Conservation (phyloP, 1,140 invertebrate genomes). For the Lanistes nyassanus region DNA sequence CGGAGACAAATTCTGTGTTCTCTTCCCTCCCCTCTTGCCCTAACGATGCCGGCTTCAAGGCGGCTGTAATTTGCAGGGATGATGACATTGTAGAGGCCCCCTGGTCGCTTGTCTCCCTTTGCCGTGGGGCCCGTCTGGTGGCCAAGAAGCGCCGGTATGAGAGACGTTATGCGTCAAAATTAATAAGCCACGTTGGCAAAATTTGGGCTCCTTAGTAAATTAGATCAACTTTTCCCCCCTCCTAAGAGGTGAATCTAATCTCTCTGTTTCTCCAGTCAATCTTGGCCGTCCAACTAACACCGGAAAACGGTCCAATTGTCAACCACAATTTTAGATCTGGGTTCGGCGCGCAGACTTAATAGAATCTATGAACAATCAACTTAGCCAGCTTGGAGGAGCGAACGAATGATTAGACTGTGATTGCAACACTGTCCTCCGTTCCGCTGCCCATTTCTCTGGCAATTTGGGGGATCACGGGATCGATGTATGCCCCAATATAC, state of each 20-base stretch:
- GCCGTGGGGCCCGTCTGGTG: conserved; percentile 11
- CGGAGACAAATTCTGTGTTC: neutral
- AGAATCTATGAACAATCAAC: conserved; percentile 27
- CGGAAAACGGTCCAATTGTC: conserved; percentile 31
- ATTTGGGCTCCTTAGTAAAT: conserved; percentile 33
- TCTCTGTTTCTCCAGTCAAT: conserved; percentile 30
- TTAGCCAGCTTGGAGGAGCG: conserved; percentile 23
- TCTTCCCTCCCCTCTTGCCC: neutral
- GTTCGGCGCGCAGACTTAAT: conserved; percentile 14
- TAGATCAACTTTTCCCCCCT: conserved; percentile 27
- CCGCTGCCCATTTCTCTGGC: conserved; percentile 23
- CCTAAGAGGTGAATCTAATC: conserved; percentile 29
- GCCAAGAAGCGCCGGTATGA: conserved; percentile 15
- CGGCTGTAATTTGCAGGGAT: conserved; percentile 23
- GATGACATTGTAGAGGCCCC: conserved; percentile 21
- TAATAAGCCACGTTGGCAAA: conserved; percentile 30
- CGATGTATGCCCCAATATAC: conserved; percentile 23
- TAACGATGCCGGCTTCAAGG: conserved; percentile 14
- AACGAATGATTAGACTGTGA: conserved; percentile 28
- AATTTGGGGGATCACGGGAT: conserved; percentile 27
- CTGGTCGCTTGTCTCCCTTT: conserved; percentile 20
- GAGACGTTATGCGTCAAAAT: conserved; percentile 33
- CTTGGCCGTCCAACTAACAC: conserved; percentile 21
- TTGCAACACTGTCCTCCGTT: conserved; percentile 22
- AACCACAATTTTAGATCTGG: conserved; percentile 24